phyloP scores from a whole-genome alignment of 2,888 invertebrate species.

The Baronia brevicornis region DNA sequence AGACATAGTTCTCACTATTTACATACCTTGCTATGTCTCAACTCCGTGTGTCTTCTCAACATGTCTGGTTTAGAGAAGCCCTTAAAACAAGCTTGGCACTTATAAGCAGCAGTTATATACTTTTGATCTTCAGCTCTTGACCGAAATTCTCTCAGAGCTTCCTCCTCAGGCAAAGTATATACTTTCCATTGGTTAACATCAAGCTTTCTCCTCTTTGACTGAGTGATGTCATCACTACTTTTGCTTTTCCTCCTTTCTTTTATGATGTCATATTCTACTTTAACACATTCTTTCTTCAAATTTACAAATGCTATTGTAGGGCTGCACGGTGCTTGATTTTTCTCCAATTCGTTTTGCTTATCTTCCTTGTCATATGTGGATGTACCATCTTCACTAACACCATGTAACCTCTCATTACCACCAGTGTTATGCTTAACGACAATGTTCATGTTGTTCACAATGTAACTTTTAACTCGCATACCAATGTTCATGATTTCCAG shows the following conservation, averaged over 20 bases:
- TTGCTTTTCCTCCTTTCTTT: slow-evolving; percentile 19
- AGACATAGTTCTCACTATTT: slow-evolving; percentile 16
- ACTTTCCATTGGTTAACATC: slow-evolving; percentile 12
- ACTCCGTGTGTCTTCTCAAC: slow-evolving; percentile 9
- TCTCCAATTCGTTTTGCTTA: too few species aligned
- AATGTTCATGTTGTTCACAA: slow-evolving; percentile 9
- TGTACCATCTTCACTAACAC: too few species aligned
- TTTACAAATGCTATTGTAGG: slow-evolving; percentile 27
- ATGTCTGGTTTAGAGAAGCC: slow-evolving; percentile 15
- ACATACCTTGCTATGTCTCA: slow-evolving; percentile 13
- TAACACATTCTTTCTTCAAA: slow-evolving; percentile 22
- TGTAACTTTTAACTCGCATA: slow-evolving; percentile 30
- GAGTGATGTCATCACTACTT: slow-evolving; percentile 16
- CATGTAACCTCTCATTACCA: too few species aligned
- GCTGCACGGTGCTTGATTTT: slow-evolving; percentile 17
- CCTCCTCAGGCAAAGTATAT: slow-evolving; percentile 11
- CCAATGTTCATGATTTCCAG: slow-evolving; percentile 26
- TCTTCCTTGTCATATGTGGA: too few species aligned
- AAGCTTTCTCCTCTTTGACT: slow-evolving; percentile 16
- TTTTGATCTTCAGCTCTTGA: slow-evolving; percentile 9
- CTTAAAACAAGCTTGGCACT: slow-evolving; percentile 12
- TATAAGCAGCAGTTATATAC: slow-evolving; percentile 10
- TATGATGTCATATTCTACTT: slow-evolving; percentile 21
- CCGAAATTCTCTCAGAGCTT: slow-evolving; percentile 13
- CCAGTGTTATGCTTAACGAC: too few species aligned